Evolutionary conservation across 1,140 invertebrate genomes (phyloP).

Genomic region (Microplitis demolitor): DNA sequence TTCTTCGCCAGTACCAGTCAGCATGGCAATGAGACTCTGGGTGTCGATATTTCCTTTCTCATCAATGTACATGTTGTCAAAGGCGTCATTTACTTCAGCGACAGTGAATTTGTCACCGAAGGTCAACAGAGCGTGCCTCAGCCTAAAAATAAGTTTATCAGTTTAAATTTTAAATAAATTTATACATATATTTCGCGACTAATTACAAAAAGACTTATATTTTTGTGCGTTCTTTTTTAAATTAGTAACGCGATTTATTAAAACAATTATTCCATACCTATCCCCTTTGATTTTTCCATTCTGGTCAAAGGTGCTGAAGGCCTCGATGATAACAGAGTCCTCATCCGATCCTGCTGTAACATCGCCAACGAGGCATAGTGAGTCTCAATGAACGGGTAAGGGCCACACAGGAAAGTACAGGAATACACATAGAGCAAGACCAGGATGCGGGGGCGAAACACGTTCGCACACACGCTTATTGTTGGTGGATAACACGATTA

Average conservation of each 20-base stretch:
- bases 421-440: constrained; percentile 32
- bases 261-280: constrained; percentile 57
- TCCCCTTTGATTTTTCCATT: constrained; percentile 87
- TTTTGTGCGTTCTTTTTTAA: no score
- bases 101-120: constrained; percentile 96
- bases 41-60: constrained; percentile 93
- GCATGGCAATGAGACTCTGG: constrained; percentile 81
- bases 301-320: constrained; percentile 95
- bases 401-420: constrained; percentile 31
- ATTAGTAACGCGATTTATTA: no score
- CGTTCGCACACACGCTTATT: constrained; percentile 28
- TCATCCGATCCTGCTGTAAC: constrained; percentile 75
- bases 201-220: no score
- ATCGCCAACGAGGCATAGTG: constrained; percentile 37
- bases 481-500: background rate
- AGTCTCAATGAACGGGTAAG: constrained; percentile 34
- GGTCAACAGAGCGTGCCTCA: constrained; percentile 92
- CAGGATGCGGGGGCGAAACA: constrained; percentile 26
- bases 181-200: background rate
- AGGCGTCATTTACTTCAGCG: constrained; percentile 93
- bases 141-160: constrained; percentile 59
- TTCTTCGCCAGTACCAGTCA: constrained; percentile 81
- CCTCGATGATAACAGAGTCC: constrained; percentile 91
- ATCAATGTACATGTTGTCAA: constrained; percentile 94
- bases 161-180: background rate